Percentiles rank a stretch among this genome's conserved stretches.
phyloP scores from a whole-genome alignment of 2,888 invertebrate species.

The Tuta absoluta region DNA sequence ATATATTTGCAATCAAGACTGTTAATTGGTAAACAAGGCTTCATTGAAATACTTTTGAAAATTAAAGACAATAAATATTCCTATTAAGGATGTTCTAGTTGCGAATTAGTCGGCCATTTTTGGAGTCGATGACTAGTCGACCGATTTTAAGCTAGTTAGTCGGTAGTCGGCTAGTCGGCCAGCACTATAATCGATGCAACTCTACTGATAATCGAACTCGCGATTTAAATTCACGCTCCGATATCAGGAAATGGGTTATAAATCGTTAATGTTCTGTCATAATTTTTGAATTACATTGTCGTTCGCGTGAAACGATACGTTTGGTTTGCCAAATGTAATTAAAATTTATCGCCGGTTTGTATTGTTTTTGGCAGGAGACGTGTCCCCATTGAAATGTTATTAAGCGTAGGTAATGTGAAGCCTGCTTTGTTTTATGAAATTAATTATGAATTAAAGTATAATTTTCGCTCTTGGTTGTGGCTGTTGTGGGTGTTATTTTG shows the following conservation, averaged over 20 bases:
- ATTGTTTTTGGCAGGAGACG: slow-evolving; percentile 20
- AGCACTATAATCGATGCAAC: too few relatives aligned
- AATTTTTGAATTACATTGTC: slow-evolving; percentile 57
- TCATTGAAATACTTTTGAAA: too few relatives aligned
- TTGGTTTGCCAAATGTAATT: slow-evolving; percentile 29
- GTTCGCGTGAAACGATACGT: slow-evolving; percentile 41
- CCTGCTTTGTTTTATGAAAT: neutral
- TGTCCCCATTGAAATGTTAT: slow-evolving; percentile 21
- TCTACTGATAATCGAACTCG: slow-evolving; percentile 61
- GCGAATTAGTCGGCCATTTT: too few relatives aligned
- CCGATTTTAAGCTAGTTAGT: too few relatives aligned
- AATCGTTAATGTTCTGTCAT: slow-evolving; percentile 58
- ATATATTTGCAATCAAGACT: too few relatives aligned
- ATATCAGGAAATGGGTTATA: slow-evolving; percentile 64
- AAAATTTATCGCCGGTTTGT: slow-evolving; percentile 25
- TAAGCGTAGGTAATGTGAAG: slow-evolving; percentile 20
- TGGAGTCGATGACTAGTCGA: too few relatives aligned
- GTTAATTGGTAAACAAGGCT: too few relatives aligned
- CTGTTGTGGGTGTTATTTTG: neutral
- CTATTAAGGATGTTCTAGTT: too few relatives aligned
- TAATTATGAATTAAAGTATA: neutral
- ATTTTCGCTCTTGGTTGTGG: neutral
- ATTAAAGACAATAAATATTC: too few relatives aligned
- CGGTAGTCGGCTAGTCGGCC: too few relatives aligned
- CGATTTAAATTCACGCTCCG: slow-evolving; percentile 56